Conservation (phyloP, 2,113 vertebrate genomes). For the Scytalopus superciliaris region DNA sequence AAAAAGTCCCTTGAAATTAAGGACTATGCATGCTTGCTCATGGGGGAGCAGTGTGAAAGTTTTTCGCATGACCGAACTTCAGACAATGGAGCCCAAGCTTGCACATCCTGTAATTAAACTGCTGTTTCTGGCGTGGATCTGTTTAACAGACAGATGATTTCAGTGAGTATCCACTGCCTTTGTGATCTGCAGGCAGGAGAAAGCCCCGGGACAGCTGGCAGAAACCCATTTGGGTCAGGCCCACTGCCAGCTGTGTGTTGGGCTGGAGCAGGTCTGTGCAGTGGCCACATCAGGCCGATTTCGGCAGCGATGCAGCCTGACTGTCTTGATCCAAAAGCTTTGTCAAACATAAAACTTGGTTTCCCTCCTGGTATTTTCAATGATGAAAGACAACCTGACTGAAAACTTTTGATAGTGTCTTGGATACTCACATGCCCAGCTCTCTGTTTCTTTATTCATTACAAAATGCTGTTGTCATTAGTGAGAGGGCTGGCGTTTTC, state of each 20-base stretch:
- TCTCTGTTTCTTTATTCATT: not conserved
- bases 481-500: not conserved
- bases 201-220: not conserved
- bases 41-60: not conserved
- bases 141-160: not conserved
- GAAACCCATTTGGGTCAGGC: accelerated
- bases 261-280: not conserved
- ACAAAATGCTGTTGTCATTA: not conserved
- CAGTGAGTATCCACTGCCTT: not conserved
- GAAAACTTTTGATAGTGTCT: not conserved
- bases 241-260: not conserved
- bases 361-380: not conserved
- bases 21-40: not conserved
- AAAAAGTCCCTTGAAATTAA: not conserved
- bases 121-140: not conserved
- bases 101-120: not conserved
- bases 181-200: not conserved
- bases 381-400: not conserved
- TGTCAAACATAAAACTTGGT: not conserved
- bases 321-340: not conserved
- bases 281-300: accelerated
- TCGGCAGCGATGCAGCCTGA: accelerated
- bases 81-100: not conserved
- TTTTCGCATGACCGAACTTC: not conserved
- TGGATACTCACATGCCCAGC: not conserved